Evolutionary conservation across 2,888 invertebrate genomes (phyloP), one percentile per base, ranked within the genome.

Genomic region (Tupiocoris notatus): DNA sequence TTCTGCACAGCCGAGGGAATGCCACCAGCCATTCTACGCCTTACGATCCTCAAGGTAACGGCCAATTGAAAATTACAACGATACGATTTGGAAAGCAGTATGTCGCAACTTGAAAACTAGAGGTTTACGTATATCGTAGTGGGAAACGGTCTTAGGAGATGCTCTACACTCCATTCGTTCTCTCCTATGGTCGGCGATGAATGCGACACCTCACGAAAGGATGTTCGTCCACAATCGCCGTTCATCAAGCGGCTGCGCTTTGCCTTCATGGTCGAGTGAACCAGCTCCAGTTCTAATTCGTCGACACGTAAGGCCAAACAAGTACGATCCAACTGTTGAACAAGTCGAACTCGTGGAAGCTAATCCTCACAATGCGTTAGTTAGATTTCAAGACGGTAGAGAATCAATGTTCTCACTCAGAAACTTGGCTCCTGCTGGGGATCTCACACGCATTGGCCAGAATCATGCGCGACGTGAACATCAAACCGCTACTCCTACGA

Each of bases 241-340:
- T 3, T 76, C 68, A n/a, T 18, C 1, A 9, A 16, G 18, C 62
- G 76, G 68, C 12, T 18, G 21, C 17, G 54, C 68, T 6, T 17
- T 68, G 18, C 68, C 68, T 2, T 68, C 18, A 7, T 76, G 76
- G 76, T 54, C 70, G n/a, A 23, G 24, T 6, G 22, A 61, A 18
- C 70, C 25, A n/a, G 76, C 22, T 9, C 12, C 20, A 23, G 79
- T 80, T 1, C 75, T 76, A 0, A 39, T 62, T 16, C 25, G 23
- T 20, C 24, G 75, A 20, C 18, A 21, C 21, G 21, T 22, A 16
- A 74, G 75, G 22, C 18, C 23, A 1, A 61, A 21, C 22, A 80
- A 80, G 71, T 80, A 80, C 75, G 77, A 80, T 1, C 78, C 78
- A n/a, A 24, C 76, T 9, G 79, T 80, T 6, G 80, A 80, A 24